Evolutionary conservation across 1,140 invertebrate genomes (phyloP).

Genomic region (Adoxophyes honmai): DNA sequence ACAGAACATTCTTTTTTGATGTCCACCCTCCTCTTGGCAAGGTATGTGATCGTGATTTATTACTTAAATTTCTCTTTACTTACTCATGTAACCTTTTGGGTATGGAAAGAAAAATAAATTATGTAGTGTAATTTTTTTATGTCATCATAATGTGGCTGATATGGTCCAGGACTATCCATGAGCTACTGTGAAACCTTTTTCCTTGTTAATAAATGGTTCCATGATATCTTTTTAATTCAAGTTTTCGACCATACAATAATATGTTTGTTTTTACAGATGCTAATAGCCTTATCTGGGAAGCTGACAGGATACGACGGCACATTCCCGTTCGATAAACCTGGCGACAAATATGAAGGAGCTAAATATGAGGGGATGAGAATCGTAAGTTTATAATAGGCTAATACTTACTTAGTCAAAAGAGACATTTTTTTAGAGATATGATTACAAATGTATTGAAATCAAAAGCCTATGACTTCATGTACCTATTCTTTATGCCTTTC

Average conservation of each 20-base stretch:
- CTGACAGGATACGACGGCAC: constrained; percentile 97
- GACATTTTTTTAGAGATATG: too few species aligned
- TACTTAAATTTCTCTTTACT: neutral
- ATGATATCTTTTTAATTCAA: too few species aligned
- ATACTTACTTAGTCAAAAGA: too few species aligned
- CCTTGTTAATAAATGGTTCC: too few species aligned
- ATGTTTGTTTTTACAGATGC: constrained; percentile 83
- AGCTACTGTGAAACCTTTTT: too few species aligned
- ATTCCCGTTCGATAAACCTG: constrained; percentile 97
- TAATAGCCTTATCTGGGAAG: constrained; percentile 94
- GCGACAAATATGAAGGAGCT: constrained; percentile 93
- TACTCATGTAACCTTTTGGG: neutral
- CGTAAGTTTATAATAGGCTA: constrained; percentile 78
- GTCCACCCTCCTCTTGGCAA: constrained; percentile 98
- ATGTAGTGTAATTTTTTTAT: too few species aligned
- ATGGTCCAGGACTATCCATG: too few species aligned
- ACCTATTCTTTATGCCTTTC: too few species aligned
- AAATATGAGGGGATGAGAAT: constrained; percentile 96
- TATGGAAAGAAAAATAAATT: too few species aligned
- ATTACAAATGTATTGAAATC: too few species aligned
- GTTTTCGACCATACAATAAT: neutral
- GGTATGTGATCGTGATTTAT: constrained; percentile 56
- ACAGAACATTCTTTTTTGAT: constrained; percentile 98
- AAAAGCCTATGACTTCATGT: too few species aligned
- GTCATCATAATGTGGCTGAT: too few species aligned